Percentiles rank a stretch among this genome's conserved stretches.
These are phyloP conservation scores for Oithona nana DNA, from an alignment of 2,888 invertebrate genomes.

Conservation along the genomic window DNA sequence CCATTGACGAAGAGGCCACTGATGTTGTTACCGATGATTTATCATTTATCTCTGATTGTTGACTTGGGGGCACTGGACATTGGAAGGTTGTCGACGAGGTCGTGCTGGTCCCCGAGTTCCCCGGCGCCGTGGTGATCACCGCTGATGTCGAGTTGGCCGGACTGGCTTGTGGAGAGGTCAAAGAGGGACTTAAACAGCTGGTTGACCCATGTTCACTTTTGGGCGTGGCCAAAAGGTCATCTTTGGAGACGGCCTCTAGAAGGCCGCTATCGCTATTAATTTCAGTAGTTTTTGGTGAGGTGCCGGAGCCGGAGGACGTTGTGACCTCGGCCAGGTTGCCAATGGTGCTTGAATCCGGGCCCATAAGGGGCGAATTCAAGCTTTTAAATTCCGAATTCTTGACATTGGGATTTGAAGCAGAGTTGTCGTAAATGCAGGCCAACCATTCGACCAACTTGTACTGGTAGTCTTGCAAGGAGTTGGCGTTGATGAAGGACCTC, in stretches of 20 bases:
- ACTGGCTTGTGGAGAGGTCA: neutral
- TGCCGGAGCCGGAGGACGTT: neutral
- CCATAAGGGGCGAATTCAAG: neutral
- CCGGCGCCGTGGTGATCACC: neutral
- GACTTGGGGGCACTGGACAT: neutral
- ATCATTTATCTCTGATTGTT: too few relatives aligned
- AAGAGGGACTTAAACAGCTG: neutral
- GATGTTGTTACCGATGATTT: too few relatives aligned
- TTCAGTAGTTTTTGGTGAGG: too few relatives aligned
- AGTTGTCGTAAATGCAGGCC: slow-evolving; percentile 3
- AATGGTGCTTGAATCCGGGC: neutral
- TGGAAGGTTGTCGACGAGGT: neutral
- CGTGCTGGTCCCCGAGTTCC: neutral
- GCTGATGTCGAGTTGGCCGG: neutral
- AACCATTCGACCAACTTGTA: slow-evolving; percentile 8
- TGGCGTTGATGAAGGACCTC: neutral
- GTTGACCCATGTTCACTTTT: too few relatives aligned
- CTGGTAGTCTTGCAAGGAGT: neutral
- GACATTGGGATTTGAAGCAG: neutral
- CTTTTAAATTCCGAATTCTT: too few relatives aligned
- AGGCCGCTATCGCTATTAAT: too few relatives aligned
- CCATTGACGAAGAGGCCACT: too few relatives aligned
- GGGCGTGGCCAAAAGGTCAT: neutral
- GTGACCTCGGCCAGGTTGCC: neutral
- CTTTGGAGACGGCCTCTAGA: neutral